phyloP scores from a whole-genome alignment of 2,113 vertebrate species.

The Apteryx owenii region DNA sequence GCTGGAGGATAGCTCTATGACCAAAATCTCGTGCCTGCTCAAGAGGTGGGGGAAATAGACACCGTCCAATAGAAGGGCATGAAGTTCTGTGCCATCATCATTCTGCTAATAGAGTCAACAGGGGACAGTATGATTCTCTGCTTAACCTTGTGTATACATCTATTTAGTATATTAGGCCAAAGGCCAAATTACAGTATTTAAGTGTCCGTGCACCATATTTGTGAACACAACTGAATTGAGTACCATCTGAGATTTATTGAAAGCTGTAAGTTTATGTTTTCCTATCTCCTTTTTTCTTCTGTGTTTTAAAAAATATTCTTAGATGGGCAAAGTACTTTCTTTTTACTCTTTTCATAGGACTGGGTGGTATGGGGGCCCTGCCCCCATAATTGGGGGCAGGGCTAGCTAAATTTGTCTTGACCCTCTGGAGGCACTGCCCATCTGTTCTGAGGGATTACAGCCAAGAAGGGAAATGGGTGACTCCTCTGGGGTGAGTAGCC shows the following conservation, averaged over 20 bases:
- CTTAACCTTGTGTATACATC: neutral
- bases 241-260: neutral
- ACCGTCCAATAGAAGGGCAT: neutral
- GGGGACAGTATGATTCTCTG: neutral
- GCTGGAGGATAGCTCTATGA: neutral
- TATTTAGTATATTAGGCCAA: neutral
- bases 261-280: slow-evolving; percentile 11
- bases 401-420: slow-evolving; percentile 54
- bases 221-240: neutral
- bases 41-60: neutral
- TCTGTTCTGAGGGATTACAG: slow-evolving; percentile 63
- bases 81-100: neutral
- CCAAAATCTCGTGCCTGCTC: neutral
- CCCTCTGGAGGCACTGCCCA: slow-evolving; percentile 61
- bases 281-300: neutral
- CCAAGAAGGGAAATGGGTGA: slow-evolving; percentile 45
- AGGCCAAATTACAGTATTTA: neutral
- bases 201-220: neutral
- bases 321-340: slow-evolving; percentile 60
- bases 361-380: slow-evolving; percentile 54
- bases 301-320: slow-evolving; percentile 12
- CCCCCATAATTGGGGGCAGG: slow-evolving; percentile 54
- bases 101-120: neutral
- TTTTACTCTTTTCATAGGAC: slow-evolving; percentile 47
- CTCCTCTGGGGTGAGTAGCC: slow-evolving; percentile 50